These are phyloP conservation scores for Conomelus anceps DNA, from an alignment of 2,888 invertebrate genomes.

Conservation along the genomic window DNA sequence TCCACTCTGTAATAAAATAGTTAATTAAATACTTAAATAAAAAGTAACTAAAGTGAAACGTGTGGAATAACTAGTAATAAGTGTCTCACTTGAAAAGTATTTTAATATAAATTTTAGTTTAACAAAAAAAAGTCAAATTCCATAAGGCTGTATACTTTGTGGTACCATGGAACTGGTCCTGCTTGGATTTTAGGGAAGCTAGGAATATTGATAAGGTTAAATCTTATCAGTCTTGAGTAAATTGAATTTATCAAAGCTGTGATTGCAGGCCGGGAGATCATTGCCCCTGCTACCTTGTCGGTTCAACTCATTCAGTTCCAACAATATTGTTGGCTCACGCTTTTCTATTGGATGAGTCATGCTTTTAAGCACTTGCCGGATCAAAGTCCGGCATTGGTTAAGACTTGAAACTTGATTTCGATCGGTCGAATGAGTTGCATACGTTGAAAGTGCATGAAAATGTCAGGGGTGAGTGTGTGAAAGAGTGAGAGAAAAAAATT, in stretches of 20 bases:
- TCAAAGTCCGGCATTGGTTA: too few relatives aligned
- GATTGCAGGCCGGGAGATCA: not conserved
- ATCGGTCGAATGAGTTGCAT: not conserved
- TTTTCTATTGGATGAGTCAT: not conserved
- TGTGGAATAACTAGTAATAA: too few relatives aligned
- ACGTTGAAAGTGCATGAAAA: not conserved
- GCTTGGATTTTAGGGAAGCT: not conserved
- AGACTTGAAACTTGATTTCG: not conserved
- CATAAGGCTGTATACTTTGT: too few relatives aligned
- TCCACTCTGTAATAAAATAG: too few relatives aligned
- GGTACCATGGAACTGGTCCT: too few relatives aligned
- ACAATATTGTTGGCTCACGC: not conserved
- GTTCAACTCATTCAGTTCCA: not conserved
- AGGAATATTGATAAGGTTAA: not conserved
- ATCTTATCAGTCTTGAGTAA: not conserved
- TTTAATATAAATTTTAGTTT: too few relatives aligned
- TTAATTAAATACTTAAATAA: too few relatives aligned
- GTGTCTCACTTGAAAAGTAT: too few relatives aligned
- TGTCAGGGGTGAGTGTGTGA: not conserved
- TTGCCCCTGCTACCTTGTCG: not conserved
- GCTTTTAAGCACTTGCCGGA: too few relatives aligned
- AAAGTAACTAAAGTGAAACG: too few relatives aligned
- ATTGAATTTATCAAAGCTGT: not conserved
- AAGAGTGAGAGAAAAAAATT: not conserved
- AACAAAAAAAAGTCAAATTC: too few relatives aligned